Conservation (phyloP, 30 jellyfish, hydroid and myxozoan species). For the Morbakka virulenta region DNA sequence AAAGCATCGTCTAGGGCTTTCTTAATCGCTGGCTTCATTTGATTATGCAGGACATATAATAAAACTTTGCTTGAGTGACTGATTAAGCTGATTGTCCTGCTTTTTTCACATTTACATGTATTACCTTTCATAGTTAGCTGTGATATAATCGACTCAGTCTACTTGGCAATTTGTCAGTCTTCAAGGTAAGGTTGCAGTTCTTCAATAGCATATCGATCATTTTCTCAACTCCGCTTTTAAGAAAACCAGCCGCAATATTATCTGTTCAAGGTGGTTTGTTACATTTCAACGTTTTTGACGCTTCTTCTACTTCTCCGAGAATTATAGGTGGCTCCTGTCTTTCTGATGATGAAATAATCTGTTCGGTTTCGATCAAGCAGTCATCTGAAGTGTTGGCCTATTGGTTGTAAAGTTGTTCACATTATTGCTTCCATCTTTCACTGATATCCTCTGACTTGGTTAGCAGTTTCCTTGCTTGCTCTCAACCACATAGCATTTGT, state of each 20-base stretch:
- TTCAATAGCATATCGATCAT: conserved; percentile 19
- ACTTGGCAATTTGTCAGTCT: conserved; percentile 21
- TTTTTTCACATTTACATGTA: not conserved
- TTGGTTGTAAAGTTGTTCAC: conserved; percentile 25
- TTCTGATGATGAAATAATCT: not conserved
- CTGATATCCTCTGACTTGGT: conserved; percentile 9
- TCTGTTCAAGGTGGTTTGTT: conserved; percentile 46
- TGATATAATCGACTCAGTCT: not conserved
- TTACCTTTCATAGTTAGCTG: not conserved
- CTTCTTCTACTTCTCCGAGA: conserved; percentile 19
- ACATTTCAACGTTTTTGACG: conserved; percentile 14
- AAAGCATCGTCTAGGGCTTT: not conserved
- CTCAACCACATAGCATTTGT: too few relatives aligned
- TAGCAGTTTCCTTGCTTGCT: too few relatives aligned
- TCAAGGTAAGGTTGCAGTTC: conserved; percentile 25
- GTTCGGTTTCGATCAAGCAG: conserved; percentile 21
- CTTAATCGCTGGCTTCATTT: not conserved
- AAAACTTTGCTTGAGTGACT: too few relatives aligned
- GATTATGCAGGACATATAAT: not conserved
- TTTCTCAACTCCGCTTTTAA: conserved; percentile 32
- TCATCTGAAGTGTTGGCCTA: not conserved
- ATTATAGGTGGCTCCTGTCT: conserved; percentile 9
- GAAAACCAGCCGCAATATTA: conserved; percentile 29
- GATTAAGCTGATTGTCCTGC: not conserved
- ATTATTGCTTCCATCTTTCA: conserved; percentile 40